Conservation (phyloP, 2,888 invertebrate species). For the Syrphus vitripennis region DNA sequence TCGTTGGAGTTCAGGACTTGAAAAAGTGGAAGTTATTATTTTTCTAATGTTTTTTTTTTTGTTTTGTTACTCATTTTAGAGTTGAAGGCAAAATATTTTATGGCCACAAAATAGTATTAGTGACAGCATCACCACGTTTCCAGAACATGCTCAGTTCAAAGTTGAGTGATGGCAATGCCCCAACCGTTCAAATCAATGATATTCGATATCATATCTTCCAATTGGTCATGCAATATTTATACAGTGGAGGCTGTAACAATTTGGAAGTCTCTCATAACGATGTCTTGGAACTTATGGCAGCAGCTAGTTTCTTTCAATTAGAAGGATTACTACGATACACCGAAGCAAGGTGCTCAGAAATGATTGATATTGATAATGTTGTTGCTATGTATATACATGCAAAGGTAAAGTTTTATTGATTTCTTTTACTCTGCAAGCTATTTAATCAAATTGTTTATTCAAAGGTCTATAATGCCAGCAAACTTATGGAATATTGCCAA, state of each 20-base stretch:
- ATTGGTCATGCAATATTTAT: conserved; percentile 94
- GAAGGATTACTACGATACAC: conserved; percentile 92
- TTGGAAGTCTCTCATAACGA: conserved; percentile 90
- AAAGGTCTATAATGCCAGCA: conserved; percentile 93
- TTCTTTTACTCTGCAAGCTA: no score
- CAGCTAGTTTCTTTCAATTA: conserved; percentile 95
- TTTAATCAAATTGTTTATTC: conserved; percentile 44
- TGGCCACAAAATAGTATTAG: conserved; percentile 96
- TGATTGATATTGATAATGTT: conserved; percentile 93
- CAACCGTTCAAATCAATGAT: conserved; percentile 95
- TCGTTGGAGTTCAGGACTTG: neutral
- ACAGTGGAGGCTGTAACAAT: conserved; percentile 92
- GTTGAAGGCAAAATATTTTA: conserved; percentile 95
- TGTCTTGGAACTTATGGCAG: conserved; percentile 93
- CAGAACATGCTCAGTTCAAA: conserved; percentile 92
- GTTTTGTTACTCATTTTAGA: conserved; percentile 82
- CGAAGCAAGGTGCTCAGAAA: conserved; percentile 91
- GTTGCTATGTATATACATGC: conserved; percentile 96
- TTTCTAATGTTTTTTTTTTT: neutral
- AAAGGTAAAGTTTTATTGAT: conserved; percentile 84
- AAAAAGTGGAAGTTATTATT: neutral
- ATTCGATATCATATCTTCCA: conserved; percentile 96
- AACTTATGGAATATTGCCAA: conserved; percentile 94
- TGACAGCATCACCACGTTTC: conserved; percentile 93
- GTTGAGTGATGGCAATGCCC: conserved; percentile 88